Percentiles rank a stretch among this genome's conserved stretches.
These are phyloP conservation scores for Medauroidea extradentata DNA, from an alignment of 1,140 invertebrate genomes.

Conservation along the genomic window DNA sequence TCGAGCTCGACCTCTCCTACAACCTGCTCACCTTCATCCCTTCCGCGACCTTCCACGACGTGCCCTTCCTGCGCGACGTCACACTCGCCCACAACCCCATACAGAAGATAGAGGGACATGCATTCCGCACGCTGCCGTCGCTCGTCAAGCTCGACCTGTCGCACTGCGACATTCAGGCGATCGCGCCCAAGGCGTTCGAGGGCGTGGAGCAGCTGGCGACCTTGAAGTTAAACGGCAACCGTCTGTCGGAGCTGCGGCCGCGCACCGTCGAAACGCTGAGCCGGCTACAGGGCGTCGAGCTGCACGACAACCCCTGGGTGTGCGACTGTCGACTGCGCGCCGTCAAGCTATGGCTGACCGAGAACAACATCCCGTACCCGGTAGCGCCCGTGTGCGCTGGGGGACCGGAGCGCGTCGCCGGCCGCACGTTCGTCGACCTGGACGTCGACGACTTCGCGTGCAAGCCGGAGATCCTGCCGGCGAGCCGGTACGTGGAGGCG, in stretches of 20 bases:
- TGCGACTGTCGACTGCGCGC: constrained; percentile 82
- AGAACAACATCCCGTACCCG: constrained; percentile 75
- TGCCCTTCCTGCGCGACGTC: constrained; percentile 74
- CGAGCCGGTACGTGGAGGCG: constrained; percentile 70
- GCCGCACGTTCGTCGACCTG: constrained; percentile 68
- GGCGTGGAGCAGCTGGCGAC: constrained; percentile 71
- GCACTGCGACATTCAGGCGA: constrained; percentile 68
- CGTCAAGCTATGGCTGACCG: constrained; percentile 77
- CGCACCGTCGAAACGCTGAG: constrained; percentile 67
- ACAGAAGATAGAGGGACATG: constrained; percentile 65
- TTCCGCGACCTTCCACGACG: constrained; percentile 67
- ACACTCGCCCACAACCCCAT: constrained; percentile 76
- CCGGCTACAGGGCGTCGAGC: constrained; percentile 73
- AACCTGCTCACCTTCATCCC: constrained; percentile 76
- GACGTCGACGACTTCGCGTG: constrained; percentile 82
- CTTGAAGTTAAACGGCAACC: constrained; percentile 77
- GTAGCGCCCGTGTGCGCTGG: constrained; percentile 68
- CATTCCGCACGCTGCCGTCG: constrained; percentile 69
- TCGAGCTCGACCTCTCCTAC: constrained; percentile 80
- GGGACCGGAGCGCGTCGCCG: constrained; percentile 60
- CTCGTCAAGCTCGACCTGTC: constrained; percentile 82
- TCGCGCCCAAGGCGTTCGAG: constrained; percentile 72
- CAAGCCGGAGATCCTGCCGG: constrained; percentile 71
- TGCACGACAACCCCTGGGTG: constrained; percentile 88
- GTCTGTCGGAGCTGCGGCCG: constrained; percentile 63